Percentiles rank a stretch among this genome's conserved stretches.
Evolutionary conservation across 92 coral and sea anemone genomes (phyloP).

Genomic region (Scolanthus callimorphus): DNA sequence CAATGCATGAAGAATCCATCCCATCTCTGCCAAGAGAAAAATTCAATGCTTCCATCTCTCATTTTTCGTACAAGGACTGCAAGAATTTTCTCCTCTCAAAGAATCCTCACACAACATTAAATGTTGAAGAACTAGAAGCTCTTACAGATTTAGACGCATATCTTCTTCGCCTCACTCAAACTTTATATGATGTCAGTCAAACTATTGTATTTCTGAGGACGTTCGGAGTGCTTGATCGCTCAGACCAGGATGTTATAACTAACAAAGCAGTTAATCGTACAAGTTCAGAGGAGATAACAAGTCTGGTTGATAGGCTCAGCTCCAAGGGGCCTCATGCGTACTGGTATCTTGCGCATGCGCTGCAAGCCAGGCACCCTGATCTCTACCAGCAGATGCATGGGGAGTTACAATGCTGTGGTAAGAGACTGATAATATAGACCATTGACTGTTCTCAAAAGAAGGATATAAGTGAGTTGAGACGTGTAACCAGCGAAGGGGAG

Average conservation of each 20-base stretch:
- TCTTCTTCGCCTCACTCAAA: not conserved
- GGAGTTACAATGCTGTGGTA: constrained; percentile 37
- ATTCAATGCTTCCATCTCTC: too few relatives aligned
- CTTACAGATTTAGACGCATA: not conserved
- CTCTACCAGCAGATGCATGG: constrained; percentile 35
- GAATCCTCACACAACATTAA: not conserved
- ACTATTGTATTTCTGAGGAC: constrained; percentile 20
- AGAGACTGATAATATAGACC: too few relatives aligned
- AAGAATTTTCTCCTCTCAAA: not conserved
- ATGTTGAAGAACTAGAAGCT: not conserved
- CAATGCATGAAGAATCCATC: too few relatives aligned
- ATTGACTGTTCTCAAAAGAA: too few relatives aligned
- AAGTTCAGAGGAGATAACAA: constrained; percentile 15
- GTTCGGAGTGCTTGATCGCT: constrained; percentile 16
- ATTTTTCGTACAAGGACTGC: too few relatives aligned
- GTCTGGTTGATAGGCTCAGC: constrained; percentile 17
- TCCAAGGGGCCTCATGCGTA: constrained; percentile 28
- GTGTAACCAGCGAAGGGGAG: too few relatives aligned
- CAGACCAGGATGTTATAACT: constrained; percentile 28
- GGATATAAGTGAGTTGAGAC: too few relatives aligned
- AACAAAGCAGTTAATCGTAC: constrained; percentile 17
- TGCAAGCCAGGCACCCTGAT: constrained; percentile 7
- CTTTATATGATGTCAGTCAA: not conserved
- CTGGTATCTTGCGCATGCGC: constrained; percentile 34
- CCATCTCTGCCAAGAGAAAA: too few relatives aligned